Base-by-base conservation (phyloP, 2,113 vertebrate species). In the Sus scrofa region DNA sequence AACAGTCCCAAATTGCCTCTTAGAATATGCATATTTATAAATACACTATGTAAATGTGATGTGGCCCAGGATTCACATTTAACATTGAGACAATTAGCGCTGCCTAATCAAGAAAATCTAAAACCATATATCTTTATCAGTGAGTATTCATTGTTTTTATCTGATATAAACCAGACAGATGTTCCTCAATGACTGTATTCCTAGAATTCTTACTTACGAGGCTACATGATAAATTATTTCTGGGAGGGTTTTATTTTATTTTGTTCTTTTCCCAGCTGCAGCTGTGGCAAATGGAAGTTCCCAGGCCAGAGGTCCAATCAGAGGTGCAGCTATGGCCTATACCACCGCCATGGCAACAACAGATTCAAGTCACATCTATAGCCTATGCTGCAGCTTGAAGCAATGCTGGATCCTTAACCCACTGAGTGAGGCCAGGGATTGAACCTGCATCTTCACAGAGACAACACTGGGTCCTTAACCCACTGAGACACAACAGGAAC, bases 71-170 rank as follows among this genome's bases (percentile, higher is more conserved):
- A 89, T 73, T 6, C 56, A 67, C 7, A 63, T 18, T 56, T 87
- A 83, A 70, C 56, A 70, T 34, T 20, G 7, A 68, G 26, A 0
- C 19, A 37, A 87, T 39, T 87, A 58, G 52, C 14, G 96, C 32
- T 44, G 26, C 20, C 70, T n/a, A 71, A 1, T 71, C 24, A 90
- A 82, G 56, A 65, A 86, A 92, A 90, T 77, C 13, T 91, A 50
- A 95, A 82, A 87, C 13, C 11, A 58, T n/a, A 0, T 74, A 79
- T 81, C 26, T 54, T 93, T 39, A 90, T 1, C 70, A 94, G 34
- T 85, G 75, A 63, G 24, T n/a, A 77, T 7, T 84, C 9, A 71
- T 30, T 68, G 12, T 73, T 93, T 87, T 96, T 67, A 87, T 95
- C 63, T 88, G 20, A 16, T 93, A 62, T 78, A 87, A 88, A 77